These are phyloP conservation scores for Clarias batrachus DNA, from an alignment of 2,113 vertebrate species.

Conservation along the genomic window DNA sequence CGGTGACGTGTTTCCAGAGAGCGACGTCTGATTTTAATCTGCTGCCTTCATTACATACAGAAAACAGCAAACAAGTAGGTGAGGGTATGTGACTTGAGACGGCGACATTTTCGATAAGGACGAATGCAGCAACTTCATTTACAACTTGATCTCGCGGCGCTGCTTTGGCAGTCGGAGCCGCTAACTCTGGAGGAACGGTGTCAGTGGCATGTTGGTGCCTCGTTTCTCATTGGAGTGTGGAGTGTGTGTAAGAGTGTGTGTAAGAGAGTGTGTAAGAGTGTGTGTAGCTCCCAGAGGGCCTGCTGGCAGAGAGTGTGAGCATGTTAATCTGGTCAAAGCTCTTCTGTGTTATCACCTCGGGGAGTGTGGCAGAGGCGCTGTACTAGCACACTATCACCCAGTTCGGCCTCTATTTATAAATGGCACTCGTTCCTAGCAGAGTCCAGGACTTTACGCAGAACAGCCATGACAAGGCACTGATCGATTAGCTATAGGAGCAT, in stretches of 20 bases:
- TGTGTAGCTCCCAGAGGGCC: slow-evolving; percentile 36
- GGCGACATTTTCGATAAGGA: background rate
- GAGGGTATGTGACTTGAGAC: background rate
- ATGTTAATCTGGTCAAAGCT: slow-evolving; percentile 43
- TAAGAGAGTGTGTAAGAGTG: slow-evolving; percentile 19
- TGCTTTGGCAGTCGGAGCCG: background rate
- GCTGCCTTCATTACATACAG: background rate
- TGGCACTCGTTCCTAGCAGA: background rate
- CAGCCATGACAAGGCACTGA: background rate
- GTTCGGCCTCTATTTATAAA: slow-evolving; percentile 36
- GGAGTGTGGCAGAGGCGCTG: slow-evolving; percentile 32
- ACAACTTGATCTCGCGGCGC: background rate
- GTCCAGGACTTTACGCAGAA: background rate
- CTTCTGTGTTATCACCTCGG: slow-evolving; percentile 42
- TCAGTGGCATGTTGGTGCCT: slow-evolving; percentile 17
- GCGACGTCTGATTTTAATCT: background rate
- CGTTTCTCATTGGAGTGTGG: slow-evolving; percentile 27
- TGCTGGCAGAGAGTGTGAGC: slow-evolving; percentile 34
- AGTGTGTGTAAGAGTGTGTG: slow-evolving; percentile 6
- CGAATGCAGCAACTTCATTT: slow-evolving; percentile 10
- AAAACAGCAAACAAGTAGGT: background rate
- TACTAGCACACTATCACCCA: slow-evolving; percentile 38
- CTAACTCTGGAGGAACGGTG: slow-evolving; percentile 23
- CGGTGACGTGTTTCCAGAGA: background rate
- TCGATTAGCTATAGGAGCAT: slow-evolving; percentile 13